phyloP scores from a whole-genome alignment of 2,113 vertebrate species.

The Holacanthus passer region DNA sequence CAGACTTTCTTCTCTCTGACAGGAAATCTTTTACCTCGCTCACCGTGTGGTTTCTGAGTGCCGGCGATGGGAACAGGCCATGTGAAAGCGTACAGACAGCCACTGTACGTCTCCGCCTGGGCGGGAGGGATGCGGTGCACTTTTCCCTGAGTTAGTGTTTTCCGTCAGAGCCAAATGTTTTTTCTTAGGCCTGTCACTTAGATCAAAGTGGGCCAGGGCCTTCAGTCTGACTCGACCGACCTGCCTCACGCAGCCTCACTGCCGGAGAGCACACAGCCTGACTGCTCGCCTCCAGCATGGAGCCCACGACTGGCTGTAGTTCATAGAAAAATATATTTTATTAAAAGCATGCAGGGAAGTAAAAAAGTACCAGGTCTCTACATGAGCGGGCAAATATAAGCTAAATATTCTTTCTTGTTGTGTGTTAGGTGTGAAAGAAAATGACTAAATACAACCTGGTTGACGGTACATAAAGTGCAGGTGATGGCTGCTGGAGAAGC shows the following conservation, averaged over 20 bases:
- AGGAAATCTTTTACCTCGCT: slow-evolving; percentile 63
- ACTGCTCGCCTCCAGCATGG: not conserved
- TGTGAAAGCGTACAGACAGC: slow-evolving; percentile 37
- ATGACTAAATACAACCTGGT: no score
- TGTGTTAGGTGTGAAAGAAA: no score
- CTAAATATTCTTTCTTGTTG: no score
- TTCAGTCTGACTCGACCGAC: slow-evolving; percentile 11
- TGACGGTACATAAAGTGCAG: no score
- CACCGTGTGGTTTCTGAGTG: slow-evolving; percentile 64
- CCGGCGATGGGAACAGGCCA: slow-evolving; percentile 16
- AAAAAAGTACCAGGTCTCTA: not conserved
- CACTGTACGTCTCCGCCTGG: slow-evolving; percentile 19
- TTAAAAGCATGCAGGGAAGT: not conserved
- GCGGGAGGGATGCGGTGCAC: slow-evolving; percentile 21
- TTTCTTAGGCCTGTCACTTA: slow-evolving; percentile 37
- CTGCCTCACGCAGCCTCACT: slow-evolving; percentile 9
- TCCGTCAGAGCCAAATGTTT: slow-evolving; percentile 50
- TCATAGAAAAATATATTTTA: not conserved
- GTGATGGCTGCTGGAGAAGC: no score
- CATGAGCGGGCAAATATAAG: no score
- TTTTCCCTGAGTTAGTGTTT: slow-evolving; percentile 47
- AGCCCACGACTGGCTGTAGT: not conserved
- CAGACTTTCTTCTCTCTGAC: slow-evolving; percentile 36
- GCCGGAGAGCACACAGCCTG: not conserved
- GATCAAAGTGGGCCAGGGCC: slow-evolving; percentile 37